Conservation (phyloP, 1,140 invertebrate genomes). For the Dryas iulia region DNA sequence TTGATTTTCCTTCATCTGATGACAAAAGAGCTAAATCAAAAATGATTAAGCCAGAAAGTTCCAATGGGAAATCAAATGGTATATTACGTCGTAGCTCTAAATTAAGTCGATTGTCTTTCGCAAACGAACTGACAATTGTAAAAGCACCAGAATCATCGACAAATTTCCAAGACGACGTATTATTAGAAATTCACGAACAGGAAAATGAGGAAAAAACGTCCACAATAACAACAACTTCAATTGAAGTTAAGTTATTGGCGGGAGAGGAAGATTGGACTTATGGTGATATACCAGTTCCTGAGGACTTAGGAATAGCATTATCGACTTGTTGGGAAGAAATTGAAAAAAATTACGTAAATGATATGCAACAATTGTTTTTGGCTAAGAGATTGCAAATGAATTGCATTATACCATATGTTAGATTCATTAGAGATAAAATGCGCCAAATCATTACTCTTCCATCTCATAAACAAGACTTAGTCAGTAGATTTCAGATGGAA, state of each 20-base stretch:
- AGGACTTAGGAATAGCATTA: conserved; percentile 61
- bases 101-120: conserved; percentile 47
- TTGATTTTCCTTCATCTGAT: conserved; percentile 61
- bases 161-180: conserved; percentile 36
- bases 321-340: conserved; percentile 80
- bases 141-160: conserved; percentile 48
- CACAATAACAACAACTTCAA: conserved; percentile 25
- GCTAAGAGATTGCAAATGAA: conserved; percentile 77
- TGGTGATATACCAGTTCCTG: conserved; percentile 65
- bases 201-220: conserved; percentile 38
- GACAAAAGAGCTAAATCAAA: conserved; percentile 65
- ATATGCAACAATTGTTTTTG: conserved; percentile 80
- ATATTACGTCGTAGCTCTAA: conserved; percentile 51
- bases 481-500: conserved; percentile 78
- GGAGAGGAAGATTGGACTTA: conserved; percentile 81
- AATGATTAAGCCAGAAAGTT: conserved; percentile 58
- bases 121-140: conserved; percentile 48
- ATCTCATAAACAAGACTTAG: conserved; percentile 79
- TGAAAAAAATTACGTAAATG: conserved; percentile 79
- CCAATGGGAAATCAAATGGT: conserved; percentile 55
- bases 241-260: conserved; percentile 58
- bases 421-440: conserved; percentile 78
- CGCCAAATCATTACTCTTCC: conserved; percentile 77
- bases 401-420: conserved; percentile 77
- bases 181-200: conserved; percentile 33